Evolutionary conservation across 2,797 vertebrate species (phyloP).

Genomic region (Pantherophis alleghaniensis): DNA sequence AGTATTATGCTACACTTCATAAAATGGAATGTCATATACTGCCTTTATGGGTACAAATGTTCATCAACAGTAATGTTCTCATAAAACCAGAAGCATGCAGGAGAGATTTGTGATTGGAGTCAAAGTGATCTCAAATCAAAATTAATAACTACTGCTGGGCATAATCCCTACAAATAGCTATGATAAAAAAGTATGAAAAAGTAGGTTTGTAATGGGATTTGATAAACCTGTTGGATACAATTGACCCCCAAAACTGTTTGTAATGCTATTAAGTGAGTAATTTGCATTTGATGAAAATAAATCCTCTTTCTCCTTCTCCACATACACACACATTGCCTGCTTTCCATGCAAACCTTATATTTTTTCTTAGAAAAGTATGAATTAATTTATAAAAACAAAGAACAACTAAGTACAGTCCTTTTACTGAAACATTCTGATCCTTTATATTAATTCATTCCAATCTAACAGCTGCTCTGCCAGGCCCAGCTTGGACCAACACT

Average conservation of each 20-base stretch:
- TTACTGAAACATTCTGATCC: background rate
- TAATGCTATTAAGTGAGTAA: background rate
- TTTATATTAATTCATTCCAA: background rate
- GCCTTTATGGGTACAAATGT: background rate
- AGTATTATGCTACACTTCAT: background rate
- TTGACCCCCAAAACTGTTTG: background rate
- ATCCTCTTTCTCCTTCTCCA: background rate
- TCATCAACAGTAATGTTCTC: background rate
- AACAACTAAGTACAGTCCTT: background rate
- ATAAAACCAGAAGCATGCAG: background rate
- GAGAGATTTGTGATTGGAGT: background rate
- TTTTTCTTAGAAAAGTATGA: background rate
- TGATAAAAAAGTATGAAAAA: background rate
- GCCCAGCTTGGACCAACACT: background rate
- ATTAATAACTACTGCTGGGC: background rate
- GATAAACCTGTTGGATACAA: background rate
- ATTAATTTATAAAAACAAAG: background rate
- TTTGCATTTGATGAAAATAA: background rate
- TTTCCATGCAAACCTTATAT: background rate
- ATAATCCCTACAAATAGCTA: background rate
- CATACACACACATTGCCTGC: background rate
- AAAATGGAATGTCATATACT: background rate
- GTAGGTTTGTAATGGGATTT: background rate
- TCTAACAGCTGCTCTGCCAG: background rate
- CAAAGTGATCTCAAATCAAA: background rate